A percentile compares a stretch with the other conserved stretches of the same genome.
phyloP scores from a whole-genome alignment of 1,140 invertebrate species.

The Lordiphosa clarofinis region DNA sequence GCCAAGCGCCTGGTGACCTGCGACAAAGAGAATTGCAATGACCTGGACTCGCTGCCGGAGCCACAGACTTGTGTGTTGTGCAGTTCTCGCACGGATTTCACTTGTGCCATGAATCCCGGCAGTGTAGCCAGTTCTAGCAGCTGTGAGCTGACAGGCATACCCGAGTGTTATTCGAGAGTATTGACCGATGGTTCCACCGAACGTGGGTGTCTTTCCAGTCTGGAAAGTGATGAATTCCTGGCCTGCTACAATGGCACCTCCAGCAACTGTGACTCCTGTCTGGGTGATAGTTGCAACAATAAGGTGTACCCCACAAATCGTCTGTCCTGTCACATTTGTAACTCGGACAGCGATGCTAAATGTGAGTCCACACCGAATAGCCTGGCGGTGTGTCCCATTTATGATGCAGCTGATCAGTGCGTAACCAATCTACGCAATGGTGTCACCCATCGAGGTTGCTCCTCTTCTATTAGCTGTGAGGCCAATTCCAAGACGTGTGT shows the following conservation, averaged over 20 bases:
- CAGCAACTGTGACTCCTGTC: constrained; percentile 39
- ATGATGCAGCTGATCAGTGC: constrained; percentile 42
- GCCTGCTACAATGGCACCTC: constrained; percentile 65
- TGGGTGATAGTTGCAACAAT: constrained; percentile 52
- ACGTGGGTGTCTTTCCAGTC: constrained; percentile 65
- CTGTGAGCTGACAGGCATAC: constrained; percentile 39
- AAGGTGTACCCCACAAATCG: constrained; percentile 47
- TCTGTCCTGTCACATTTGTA: constrained; percentile 63
- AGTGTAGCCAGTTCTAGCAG: constrained; percentile 28
- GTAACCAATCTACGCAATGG: constrained; percentile 56
- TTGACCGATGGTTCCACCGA: constrained; percentile 57
- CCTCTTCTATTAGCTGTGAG: constrained; percentile 56
- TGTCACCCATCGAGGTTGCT: constrained; percentile 57
- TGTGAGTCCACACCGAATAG: constrained; percentile 50
- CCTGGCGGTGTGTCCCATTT: constrained; percentile 50
- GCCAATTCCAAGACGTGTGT: constrained; percentile 46
- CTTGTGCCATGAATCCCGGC: constrained; percentile 49
- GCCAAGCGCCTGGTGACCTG: constrained; percentile 54
- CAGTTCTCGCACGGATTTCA: constrained; percentile 61
- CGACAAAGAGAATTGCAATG: constrained; percentile 54
- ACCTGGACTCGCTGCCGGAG: constrained; percentile 37
- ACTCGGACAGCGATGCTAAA: constrained; percentile 39
- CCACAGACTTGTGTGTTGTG: constrained; percentile 52
- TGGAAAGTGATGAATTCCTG: constrained; percentile 65
- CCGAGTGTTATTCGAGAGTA: constrained; percentile 64